Evolutionary conservation across 2,797 vertebrate species (phyloP).

Genomic region (Cirrhinus mrigala): DNA sequence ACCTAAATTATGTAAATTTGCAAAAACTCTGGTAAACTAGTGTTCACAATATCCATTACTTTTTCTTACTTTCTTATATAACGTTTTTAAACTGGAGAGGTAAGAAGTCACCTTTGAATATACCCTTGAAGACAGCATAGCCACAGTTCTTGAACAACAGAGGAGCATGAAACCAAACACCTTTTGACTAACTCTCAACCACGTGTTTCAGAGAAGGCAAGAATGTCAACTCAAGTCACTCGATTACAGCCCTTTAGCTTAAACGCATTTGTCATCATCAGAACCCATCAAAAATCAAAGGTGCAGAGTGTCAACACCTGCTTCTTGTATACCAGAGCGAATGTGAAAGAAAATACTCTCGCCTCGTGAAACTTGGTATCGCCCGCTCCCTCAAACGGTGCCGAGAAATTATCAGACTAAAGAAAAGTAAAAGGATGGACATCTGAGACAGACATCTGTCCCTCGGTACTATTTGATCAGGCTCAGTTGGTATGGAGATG

Average conservation of each 20-base stretch:
- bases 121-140: conserved; percentile 64
- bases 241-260: conserved; percentile 51
- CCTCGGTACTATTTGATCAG: conserved; percentile 76
- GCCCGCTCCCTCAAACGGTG: conserved; percentile 29
- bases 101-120: conserved; percentile 65
- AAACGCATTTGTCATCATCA: conserved; percentile 28
- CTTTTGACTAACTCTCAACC: conserved; percentile 69
- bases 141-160: conserved; percentile 67
- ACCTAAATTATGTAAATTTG: neutral
- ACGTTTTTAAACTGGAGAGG: conserved; percentile 63
- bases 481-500: conserved; percentile 67
- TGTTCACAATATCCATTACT: conserved; percentile 1
- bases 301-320: conserved; percentile 44
- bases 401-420: conserved; percentile 30
- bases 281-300: conserved; percentile 43
- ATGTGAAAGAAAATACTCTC: conserved; percentile 34
- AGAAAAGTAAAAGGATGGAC: conserved; percentile 61
- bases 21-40: neutral
- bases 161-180: conserved; percentile 75
- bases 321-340: conserved; percentile 15
- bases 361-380: conserved; percentile 39
- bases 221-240: conserved; percentile 61
- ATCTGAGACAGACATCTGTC: conserved; percentile 75
- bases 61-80: neutral
- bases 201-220: conserved; percentile 66